Conservation (phyloP, 2,113 vertebrate genomes). For the Copsychus sechellarum region DNA sequence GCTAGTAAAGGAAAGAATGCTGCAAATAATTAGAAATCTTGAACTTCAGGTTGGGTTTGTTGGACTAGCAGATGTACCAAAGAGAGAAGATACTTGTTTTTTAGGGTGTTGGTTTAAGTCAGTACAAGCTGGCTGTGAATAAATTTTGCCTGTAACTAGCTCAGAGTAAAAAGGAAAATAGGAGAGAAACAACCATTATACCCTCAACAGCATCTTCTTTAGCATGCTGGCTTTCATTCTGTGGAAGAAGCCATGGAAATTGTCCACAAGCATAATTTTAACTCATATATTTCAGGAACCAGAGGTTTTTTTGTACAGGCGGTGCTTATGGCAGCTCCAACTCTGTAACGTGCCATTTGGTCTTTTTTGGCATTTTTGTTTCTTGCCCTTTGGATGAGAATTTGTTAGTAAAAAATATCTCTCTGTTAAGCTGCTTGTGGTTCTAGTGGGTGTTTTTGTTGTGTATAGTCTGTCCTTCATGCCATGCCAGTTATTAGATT, state of each 20-base stretch:
- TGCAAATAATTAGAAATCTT: conserved; percentile 35
- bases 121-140: neutral
- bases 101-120: neutral
- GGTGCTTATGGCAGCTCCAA: neutral
- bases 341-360: neutral
- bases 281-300: neutral
- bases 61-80: neutral
- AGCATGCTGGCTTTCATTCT: neutral
- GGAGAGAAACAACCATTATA: neutral
- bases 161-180: neutral
- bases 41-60: conserved; percentile 43
- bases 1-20: neutral
- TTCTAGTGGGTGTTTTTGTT: neutral
- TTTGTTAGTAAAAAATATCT: neutral
- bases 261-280: neutral
- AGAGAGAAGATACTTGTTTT: neutral
- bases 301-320: neutral
- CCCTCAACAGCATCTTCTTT: neutral
- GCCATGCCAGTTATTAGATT: neutral
- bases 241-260: neutral
- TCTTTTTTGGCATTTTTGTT: neutral
- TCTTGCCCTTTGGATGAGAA: neutral
- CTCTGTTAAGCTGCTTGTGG: neutral
- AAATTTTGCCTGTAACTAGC: neutral
- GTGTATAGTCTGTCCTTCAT: neutral